phyloP scores from a whole-genome alignment of 2,113 vertebrate species.

The Chaetura pelagica region DNA sequence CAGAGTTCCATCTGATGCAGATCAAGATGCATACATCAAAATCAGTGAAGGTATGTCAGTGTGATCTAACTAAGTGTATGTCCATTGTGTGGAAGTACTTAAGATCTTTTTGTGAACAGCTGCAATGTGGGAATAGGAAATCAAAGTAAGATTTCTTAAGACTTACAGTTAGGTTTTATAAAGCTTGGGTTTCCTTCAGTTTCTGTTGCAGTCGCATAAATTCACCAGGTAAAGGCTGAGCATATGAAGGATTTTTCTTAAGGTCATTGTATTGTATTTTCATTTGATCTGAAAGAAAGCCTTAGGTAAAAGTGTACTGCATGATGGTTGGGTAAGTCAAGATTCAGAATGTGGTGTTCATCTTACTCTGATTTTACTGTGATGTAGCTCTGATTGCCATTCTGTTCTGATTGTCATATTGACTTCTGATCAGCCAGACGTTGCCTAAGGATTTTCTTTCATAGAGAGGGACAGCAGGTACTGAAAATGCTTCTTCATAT shows the following conservation, averaged over 20 bases:
- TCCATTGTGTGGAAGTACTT: not conserved
- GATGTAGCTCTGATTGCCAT: not conserved
- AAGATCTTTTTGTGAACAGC: not conserved
- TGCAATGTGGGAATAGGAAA: not conserved
- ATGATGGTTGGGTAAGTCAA: not conserved
- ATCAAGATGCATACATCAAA: not conserved
- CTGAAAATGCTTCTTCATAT: not conserved
- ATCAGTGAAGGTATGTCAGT: not conserved
- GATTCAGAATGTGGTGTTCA: not conserved
- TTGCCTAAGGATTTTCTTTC: conserved; percentile 10
- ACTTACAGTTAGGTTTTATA: not conserved
- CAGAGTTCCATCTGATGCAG: not conserved
- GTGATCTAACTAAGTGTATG: not conserved
- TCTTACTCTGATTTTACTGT: not conserved
- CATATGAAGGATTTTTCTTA: not conserved
- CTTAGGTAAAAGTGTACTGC: not conserved
- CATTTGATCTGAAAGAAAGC: conserved; percentile 19
- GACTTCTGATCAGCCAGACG: conserved; percentile 24
- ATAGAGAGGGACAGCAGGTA: not conserved
- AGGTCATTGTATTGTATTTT: not conserved
- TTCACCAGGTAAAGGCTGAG: not conserved
- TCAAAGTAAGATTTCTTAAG: not conserved
- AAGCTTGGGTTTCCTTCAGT: not conserved
- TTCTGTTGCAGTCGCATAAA: not conserved
- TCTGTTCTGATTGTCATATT: conserved; percentile 1